A percentile compares a stretch with the other conserved stretches of the same genome.
Evolutionary conservation across 1,140 invertebrate genomes (phyloP).

Genomic region (Camponotus pennsylvanicus): DNA sequence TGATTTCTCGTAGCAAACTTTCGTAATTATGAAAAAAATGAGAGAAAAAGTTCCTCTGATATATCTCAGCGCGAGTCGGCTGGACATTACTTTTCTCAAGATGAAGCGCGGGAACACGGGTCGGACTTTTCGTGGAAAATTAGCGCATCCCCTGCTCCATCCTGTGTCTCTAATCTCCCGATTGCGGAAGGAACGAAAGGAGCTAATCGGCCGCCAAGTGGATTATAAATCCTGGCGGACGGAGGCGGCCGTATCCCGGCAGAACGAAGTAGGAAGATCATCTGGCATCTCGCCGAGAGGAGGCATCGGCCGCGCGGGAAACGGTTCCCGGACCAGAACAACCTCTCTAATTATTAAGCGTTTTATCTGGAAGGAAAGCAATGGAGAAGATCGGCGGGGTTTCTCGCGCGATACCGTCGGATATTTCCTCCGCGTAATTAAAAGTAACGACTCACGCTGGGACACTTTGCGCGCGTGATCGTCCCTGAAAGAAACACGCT

Average conservation of each 20-base stretch:
- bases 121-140: conserved; percentile 26
- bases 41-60: not conserved
- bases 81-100: not conserved
- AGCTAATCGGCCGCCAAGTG: conserved; percentile 72
- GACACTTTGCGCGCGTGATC: conserved; percentile 24
- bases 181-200: conserved; percentile 58
- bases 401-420: not conserved
- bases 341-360: conserved; percentile 73
- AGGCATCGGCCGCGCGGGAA: not conserved
- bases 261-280: conserved; percentile 23
- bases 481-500: conserved; percentile 18
- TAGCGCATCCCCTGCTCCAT: not conserved
- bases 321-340: not conserved
- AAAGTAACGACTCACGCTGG: conserved; percentile 35
- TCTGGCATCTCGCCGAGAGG: conserved; percentile 64
- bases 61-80: not conserved
- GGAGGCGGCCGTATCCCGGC: conserved; percentile 6
- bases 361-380: conserved; percentile 64
- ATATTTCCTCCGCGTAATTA: conserved; percentile 64
- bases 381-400: not conserved
- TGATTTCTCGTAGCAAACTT: conserved; percentile 31
- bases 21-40: conserved; percentile 18
- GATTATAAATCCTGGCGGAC: conserved; percentile 71
- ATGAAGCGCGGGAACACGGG: not conserved
- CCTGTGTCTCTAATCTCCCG: conserved; percentile 16